phyloP scores from a whole-genome alignment of 2,888 invertebrate species.

The Trichopria drosophilae region DNA sequence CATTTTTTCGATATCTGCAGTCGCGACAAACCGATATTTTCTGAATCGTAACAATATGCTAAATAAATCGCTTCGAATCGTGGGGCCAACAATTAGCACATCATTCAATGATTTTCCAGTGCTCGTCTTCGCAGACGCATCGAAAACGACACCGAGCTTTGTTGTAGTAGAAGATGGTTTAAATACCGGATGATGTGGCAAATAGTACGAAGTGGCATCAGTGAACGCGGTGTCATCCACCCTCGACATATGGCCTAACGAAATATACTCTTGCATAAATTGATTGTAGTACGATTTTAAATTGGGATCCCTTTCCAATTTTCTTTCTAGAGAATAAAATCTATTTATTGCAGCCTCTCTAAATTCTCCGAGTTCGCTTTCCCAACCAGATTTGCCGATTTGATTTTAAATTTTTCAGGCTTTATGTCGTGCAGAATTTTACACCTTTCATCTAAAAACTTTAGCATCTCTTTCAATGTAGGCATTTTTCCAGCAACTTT shows the following conservation, averaged over 20 bases:
- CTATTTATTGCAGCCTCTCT: neutral
- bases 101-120: neutral
- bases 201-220: too few species aligned
- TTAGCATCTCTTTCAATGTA: too few species aligned
- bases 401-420: too few species aligned
- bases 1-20: slow-evolving; percentile 27
- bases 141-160: slow-evolving; percentile 6
- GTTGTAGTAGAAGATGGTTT: too few species aligned
- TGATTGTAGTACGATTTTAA: neutral
- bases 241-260: too few species aligned
- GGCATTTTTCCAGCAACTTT: too few species aligned
- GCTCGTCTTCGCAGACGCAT: neutral
- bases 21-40: slow-evolving; percentile 9
- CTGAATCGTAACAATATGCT: slow-evolving; percentile 7
- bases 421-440: too few species aligned
- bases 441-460: too few species aligned
- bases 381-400: too few species aligned
- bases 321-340: neutral
- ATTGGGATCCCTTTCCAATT: neutral
- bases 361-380: neutral
- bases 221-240: too few species aligned
- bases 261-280: neutral
- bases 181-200: too few species aligned
- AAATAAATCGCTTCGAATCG: slow-evolving; percentile 7
- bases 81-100: neutral